Conservation (phyloP, 2,888 invertebrate genomes). For the Rhingia rostrata region DNA sequence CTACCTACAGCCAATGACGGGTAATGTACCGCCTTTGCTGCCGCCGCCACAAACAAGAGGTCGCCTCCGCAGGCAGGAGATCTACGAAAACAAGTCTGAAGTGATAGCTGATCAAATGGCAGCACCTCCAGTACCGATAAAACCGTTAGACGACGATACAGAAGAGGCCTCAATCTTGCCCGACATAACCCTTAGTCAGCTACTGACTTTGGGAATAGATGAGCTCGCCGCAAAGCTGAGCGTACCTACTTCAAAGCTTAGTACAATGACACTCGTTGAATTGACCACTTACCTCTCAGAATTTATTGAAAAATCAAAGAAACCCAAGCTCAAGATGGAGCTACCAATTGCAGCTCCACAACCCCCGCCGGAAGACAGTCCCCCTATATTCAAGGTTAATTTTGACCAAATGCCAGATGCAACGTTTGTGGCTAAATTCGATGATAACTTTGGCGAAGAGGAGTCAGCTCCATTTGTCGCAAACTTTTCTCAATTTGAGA, state of each 20-base stretch:
- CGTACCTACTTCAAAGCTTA: constrained; percentile 90
- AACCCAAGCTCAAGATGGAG: constrained; percentile 77
- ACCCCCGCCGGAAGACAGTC: constrained; percentile 51
- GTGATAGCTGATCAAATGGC: constrained; percentile 75
- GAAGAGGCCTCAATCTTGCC: constrained; percentile 78
- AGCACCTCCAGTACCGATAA: constrained; percentile 60
- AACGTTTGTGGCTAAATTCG: constrained; percentile 85
- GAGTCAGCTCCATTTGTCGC: constrained; percentile 85
- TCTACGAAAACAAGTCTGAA: constrained; percentile 82
- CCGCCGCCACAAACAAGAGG: constrained; percentile 84
- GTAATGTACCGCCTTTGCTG: constrained; percentile 82
- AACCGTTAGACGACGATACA: constrained; percentile 56
- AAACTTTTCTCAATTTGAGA: constrained; percentile 86
- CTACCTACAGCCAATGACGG: constrained; percentile 87
- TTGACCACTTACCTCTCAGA: constrained; percentile 91
- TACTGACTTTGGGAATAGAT: constrained; percentile 91
- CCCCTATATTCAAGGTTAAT: constrained; percentile 81
- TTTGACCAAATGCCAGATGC: constrained; percentile 81
- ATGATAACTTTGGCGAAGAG: constrained; percentile 86
- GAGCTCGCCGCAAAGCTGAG: constrained; percentile 90
- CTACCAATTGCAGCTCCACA: background rate
- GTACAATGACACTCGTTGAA: constrained; percentile 93
- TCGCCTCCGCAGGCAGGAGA: constrained; percentile 79
- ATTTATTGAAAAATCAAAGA: constrained; percentile 83
- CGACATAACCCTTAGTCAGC: constrained; percentile 92